Evolutionary conservation across 2,797 vertebrate species (phyloP).

Genomic region (Eutrigla gurnardus): DNA sequence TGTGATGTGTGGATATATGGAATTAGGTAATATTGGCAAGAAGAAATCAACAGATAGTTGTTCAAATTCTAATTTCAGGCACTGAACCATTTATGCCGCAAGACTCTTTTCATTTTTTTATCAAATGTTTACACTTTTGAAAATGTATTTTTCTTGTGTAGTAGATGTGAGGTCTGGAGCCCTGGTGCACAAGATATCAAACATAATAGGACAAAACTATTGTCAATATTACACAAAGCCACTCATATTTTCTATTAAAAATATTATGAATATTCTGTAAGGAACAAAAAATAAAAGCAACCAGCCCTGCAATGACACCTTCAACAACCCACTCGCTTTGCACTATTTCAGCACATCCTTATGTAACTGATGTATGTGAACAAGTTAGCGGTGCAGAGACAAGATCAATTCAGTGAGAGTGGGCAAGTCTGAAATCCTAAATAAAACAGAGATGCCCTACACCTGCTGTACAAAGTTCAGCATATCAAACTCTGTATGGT

Average conservation of each 20-base stretch:
- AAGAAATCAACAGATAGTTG: too few relatives aligned
- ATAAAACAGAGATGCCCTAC: background rate
- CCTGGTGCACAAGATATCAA: background rate
- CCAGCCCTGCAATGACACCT: background rate
- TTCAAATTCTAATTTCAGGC: too few relatives aligned
- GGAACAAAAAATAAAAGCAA: background rate
- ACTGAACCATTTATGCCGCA: too few relatives aligned
- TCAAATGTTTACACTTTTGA: too few relatives aligned
- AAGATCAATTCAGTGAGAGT: background rate
- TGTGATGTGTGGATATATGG: too few relatives aligned
- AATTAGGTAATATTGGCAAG: too few relatives aligned
- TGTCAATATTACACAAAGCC: background rate
- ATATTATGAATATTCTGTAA: background rate
- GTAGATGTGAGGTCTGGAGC: background rate
- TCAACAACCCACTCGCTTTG: background rate
- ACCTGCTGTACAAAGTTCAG: too few relatives aligned
- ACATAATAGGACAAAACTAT: background rate
- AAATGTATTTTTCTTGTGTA: too few relatives aligned
- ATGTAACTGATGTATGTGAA: background rate
- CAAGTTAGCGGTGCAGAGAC: background rate
- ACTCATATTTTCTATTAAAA: background rate
- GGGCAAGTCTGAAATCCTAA: background rate
- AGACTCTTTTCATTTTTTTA: too few relatives aligned
- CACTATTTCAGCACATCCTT: background rate
- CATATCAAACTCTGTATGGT: background rate